Conservation (phyloP, 2,888 invertebrate species). For the Strigamia maritima region DNA sequence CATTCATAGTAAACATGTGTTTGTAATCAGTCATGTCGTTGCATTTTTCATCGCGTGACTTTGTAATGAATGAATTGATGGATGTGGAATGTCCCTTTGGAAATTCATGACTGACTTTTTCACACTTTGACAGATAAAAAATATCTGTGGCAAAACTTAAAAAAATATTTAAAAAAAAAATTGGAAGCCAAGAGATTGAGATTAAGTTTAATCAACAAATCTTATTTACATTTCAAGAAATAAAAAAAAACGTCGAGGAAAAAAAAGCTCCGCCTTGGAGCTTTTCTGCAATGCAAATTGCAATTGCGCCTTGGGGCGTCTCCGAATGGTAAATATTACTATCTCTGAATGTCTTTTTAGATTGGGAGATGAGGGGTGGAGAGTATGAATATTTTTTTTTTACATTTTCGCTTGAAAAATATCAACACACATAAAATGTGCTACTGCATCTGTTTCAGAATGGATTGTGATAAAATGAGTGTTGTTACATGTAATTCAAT, state of each 20-base stretch:
- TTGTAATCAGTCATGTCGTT: constrained; percentile 5
- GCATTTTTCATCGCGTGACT: constrained; percentile 9
- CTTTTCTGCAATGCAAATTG: constrained; percentile 5
- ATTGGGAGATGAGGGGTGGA: neutral
- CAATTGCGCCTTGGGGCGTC: neutral
- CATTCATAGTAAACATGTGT: constrained; percentile 15
- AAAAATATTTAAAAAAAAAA: neutral
- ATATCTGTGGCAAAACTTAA: neutral
- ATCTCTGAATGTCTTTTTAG: neutral
- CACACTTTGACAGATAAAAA: neutral
- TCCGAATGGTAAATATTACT: neutral
- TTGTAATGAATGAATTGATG: constrained; percentile 2
- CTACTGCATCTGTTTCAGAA: neutral
- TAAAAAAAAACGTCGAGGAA: neutral
- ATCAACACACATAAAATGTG: neutral
- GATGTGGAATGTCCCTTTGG: neutral
- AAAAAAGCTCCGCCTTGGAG: neutral
- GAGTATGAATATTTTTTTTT: neutral
- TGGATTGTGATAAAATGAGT: neutral
- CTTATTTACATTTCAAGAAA: neutral
- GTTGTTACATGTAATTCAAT: neutral
- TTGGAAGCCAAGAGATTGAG: neutral
- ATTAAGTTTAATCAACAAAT: neutral
- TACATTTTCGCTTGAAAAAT: neutral
- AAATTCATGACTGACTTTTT: neutral